Base-by-base conservation (phyloP, 2,888 invertebrate species). In the Halictus ligatus region DNA sequence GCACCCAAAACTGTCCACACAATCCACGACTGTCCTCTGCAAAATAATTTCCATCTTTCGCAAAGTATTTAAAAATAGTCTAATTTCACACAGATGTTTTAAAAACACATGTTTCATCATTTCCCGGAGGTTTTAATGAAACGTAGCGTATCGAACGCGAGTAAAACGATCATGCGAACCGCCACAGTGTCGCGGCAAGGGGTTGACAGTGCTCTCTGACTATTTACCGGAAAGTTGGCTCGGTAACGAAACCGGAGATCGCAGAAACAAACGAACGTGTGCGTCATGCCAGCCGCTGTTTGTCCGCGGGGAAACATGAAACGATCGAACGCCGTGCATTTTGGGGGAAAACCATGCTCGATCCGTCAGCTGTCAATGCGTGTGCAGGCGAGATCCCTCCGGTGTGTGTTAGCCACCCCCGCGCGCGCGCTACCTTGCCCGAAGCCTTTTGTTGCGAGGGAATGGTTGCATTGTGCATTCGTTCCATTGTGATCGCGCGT, bases 331-430 rank as follows among this genome's bases (percentile, higher is more conserved):
- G 69, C 25, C 58, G 35, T 75, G 86, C 75, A 79, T 86, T 89
- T 88, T 83, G 78, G 78, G 86, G 83, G 78, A 75, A 84, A 86
- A 35, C 69, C 73, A 21, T 75, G 76, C 82, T 87, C 84, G 78
- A 81, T 84, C 88, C 89, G 90, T 92, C 92, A 92, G 92, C 91
- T 92, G 92, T 92, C 92, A 90, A 80, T 88, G 89, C 83, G 83
- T 77, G 84, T 77, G 84, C 88, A 6, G 43, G n/a, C 71, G 71
- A 35, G 35, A 69, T 89, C 87, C 86, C 81, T 25, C 35, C 86
- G 81, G 79, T 81, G 76, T 81, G 76, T 83, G 88, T 83, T 86
- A 80, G 84, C 88, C 90, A 89, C 92, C 92, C 92, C 90, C 92
- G 91, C 35, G 35, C 35, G 35, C 35, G 35, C 91, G 81, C 74